phyloP scores from a whole-genome alignment of 2,797 vertebrate species.

The Gambelia wislizenii region DNA sequence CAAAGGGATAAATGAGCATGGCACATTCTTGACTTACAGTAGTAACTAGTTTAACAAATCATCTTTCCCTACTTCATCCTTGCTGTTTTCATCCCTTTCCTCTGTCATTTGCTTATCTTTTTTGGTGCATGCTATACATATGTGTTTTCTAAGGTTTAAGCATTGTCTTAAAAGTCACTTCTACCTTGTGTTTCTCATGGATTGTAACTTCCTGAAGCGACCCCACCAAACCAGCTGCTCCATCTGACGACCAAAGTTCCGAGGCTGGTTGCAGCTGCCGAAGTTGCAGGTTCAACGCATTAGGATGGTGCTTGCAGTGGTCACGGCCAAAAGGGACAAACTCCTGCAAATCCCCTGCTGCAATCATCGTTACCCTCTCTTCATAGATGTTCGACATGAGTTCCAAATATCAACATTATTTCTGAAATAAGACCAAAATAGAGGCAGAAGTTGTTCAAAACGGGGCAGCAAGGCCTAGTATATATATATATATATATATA shows the following conservation, averaged over 20 bases:
- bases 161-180: conserved; percentile 10
- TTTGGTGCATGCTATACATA: not conserved
- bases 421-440: conserved; percentile 75
- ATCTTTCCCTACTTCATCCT: too few species aligned
- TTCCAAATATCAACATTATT: conserved; percentile 99
- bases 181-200: conserved; percentile 92
- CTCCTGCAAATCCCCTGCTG: conserved; percentile 98
- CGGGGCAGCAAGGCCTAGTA: too few species aligned
- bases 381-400: conserved; percentile 99
- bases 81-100: too few species aligned
- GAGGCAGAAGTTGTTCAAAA: conserved; percentile 19
- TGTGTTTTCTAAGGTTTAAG: not conserved
- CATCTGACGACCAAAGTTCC: conserved; percentile 95
- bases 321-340: conserved; percentile 97
- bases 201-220: conserved; percentile 96
- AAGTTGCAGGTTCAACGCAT: conserved; percentile 95
- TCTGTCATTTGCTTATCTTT: too few species aligned
- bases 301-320: conserved; percentile 96
- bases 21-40: too few species aligned
- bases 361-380: conserved; percentile 99
- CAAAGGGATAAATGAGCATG: too few species aligned
- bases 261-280: conserved; percentile 96
- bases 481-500: too few species aligned
- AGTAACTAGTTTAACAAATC: too few species aligned
- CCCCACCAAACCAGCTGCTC: conserved; percentile 93